Base-by-base conservation (phyloP, 2,113 vertebrate species). In the Kryptolebias marmoratus region DNA sequence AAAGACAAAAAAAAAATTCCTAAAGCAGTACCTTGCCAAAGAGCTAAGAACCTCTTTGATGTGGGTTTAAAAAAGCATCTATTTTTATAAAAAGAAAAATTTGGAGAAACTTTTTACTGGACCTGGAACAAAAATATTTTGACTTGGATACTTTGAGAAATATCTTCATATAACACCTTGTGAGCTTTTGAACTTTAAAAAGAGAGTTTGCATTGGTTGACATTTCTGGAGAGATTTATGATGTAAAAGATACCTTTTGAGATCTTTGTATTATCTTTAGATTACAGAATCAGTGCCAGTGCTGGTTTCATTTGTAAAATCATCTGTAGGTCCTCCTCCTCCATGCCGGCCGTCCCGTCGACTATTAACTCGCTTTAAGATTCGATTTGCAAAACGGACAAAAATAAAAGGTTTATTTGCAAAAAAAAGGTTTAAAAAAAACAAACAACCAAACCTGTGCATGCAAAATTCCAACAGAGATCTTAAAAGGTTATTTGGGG, bases 11-110 rank as follows among this genome's bases (percentile, higher is more conserved):
- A 97, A 95, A 92, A 96, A 96, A 92, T 96, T 98, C 96, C 74
- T 98, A 97, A 97, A 97, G 95, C 95, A 96, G 95, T 97, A 98
- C 95, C 96, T 98, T 98, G 96, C 96, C 96, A 98, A 98, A 99
- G 97, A 98, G 97, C 96, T 95, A 96, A 95, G 93, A 97, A 95
- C 96, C 97, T 99, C 96, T 98, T 99, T 98, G 96, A 97, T 96
- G 96, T 97, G 96, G 95, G 96, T 98, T 97, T 97, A 93, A 94
- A 95, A 61, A 98, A 97, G 96, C 95, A 95, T 99, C 95, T 99
- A 98, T 99, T 98, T 98, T 99, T 99, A 95, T 98, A 98, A 94
- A 93, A 94, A 94, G 88, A 94, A 94, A 96, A 97, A 97, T 96
- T 98, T 96, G 96, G 95, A 97, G 94, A 97, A 97, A 96, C 96